Evolutionary conservation across 2,888 invertebrate species (phyloP).

Genomic region (Eulithis testata): DNA sequence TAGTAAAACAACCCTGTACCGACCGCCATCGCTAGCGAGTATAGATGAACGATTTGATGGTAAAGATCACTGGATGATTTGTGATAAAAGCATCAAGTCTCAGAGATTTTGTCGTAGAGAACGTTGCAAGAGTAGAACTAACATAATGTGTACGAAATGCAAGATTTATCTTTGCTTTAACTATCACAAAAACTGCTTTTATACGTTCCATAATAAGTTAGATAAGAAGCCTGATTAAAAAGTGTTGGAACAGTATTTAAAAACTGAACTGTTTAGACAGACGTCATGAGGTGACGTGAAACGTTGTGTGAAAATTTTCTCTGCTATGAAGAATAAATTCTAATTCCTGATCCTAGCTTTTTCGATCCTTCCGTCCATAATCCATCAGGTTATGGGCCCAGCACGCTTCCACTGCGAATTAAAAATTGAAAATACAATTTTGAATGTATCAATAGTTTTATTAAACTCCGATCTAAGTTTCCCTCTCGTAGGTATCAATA

Average conservation of each 20-base stretch:
- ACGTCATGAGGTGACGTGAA: too few relatives aligned
- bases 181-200: slow-evolving; percentile 35
- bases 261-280: too few relatives aligned
- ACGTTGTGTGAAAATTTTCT: too few relatives aligned
- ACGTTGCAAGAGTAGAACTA: slow-evolving; percentile 36
- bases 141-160: slow-evolving; percentile 42
- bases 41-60: slow-evolving; percentile 39
- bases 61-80: slow-evolving; percentile 42
- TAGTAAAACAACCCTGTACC: slow-evolving; percentile 15
- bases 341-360: too few relatives aligned
- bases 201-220: slow-evolving; percentile 33
- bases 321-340: too few relatives aligned
- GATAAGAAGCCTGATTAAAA: slow-evolving; percentile 30
- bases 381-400: slow-evolving; percentile 88
- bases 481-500: too few relatives aligned
- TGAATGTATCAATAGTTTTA: neutral
- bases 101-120: slow-evolving; percentile 33
- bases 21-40: slow-evolving; percentile 30
- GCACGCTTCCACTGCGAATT: slow-evolving; percentile 90
- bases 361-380: too few relatives aligned
- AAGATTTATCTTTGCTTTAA: slow-evolving; percentile 44
- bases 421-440: neutral
- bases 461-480: neutral
- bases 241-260: too few relatives aligned
- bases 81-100: slow-evolving; percentile 35